Evolutionary conservation across 2,888 invertebrate species (phyloP), one percentile per base, ranked within the genome.

Genomic region (Erannis defoliaria): DNA sequence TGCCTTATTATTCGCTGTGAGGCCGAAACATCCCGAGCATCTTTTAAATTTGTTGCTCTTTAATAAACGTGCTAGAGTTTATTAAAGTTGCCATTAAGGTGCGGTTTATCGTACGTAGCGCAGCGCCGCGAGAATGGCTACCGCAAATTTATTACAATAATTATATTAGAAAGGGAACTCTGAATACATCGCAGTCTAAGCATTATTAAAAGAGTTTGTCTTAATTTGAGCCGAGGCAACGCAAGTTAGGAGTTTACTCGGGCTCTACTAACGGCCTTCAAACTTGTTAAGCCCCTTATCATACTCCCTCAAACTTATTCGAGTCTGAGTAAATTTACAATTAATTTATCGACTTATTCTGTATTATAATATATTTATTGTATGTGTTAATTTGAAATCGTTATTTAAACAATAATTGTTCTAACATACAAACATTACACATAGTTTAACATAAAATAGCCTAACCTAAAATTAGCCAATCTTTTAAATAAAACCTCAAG

Each of bases 181-280:
- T 51, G 70, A 73, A 74, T 72, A 76, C 71, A 73, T 70, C 69
- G 70, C 53, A 64, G 64, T 57, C 46, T 66, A 58, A 72, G 67
- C 65, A 73, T 78, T 81, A 81, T 79, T 76, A 80, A 76, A 76
- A 62, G 62, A 77, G 75, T 82, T 81, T 76, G 76, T 80, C 80
- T 80, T 78, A 78, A 80, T 78, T 74, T 73, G 66, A 67, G 66
- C 18, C 29, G 46, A 53, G 46, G 33, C 55, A 29, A 31, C 58
- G 42, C 54, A 31, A 59, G 58, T 53, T 45, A 59, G 35, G 58
- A 45, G 35, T 29, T 50, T 6, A n/a, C 50, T 62, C 10, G 42
- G 42, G 55, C 58, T 66, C 26, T 46, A 55, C 55, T 50, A 51
- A 59, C 55, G 51, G 64, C 59, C 62, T 66, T 31, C 45, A 59